Base-by-base conservation (phyloP, 2,888 invertebrate genomes). In the Sinelater perroti region DNA sequence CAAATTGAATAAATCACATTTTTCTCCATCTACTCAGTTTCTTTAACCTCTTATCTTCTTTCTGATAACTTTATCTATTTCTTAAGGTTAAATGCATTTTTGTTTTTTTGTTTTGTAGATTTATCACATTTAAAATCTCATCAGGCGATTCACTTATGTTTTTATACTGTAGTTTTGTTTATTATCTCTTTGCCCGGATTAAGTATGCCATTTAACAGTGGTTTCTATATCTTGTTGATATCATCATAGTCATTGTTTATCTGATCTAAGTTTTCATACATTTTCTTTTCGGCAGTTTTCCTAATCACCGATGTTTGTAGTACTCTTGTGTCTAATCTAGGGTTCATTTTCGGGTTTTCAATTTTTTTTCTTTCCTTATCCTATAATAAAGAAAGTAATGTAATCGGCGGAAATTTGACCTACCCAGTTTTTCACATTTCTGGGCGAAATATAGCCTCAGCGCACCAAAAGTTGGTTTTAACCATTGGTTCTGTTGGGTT, bases 131-230 rank as follows among this genome's bases (percentile, higher is more conserved):
- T 30, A 56, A 30, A 10, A 50, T 40, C 26, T 42, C 50, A n/a
- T 50, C 33, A n/a, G 18, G 50, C 44, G 50, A 56, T 56, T 50
- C 56, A 56, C 13, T 8, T 20, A 13, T 55, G 35, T 18, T 26
- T 49, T 17, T 54, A 13, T 24, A 20, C 21, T 38, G 18, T 7
- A 33, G 20, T 10, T 28, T 54, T 26, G 16, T 35, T 21, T 46
- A 54, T 14, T 26, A 46, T 28, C 7, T 33, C 28, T 17, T 36
- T 31, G 7, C 10, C 11, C 1, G 31, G 31, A 31, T 31, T 31
- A 31, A 31, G 10, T 3, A 13, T 31, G 2, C 11, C 31, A 31
- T 31, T 14, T 13, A n/a, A n/a, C n/a, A n/a, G n/a, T n/a, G n/a
- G 13, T 31, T n/a, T 8, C 7, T 7, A n/a, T 31, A 8, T n/a